phyloP scores from a whole-genome alignment of 92 coral and sea anemone species.

The Desmophyllum pertusum region DNA sequence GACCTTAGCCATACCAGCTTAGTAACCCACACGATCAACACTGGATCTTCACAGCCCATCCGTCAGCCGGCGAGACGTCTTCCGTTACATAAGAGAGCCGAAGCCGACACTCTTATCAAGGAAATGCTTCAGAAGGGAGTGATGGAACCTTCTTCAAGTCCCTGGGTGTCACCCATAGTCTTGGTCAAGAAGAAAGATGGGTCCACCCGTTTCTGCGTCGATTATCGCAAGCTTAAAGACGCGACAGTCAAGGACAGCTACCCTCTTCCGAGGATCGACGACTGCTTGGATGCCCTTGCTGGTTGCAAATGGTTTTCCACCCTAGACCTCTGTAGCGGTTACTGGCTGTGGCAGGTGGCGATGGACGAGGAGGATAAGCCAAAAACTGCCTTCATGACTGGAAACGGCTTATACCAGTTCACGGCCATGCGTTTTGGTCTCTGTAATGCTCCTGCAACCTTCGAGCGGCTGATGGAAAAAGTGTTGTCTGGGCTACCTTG shows the following conservation, averaged over 20 bases:
- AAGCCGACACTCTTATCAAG: conserved; percentile 42
- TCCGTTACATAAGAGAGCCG: conserved; percentile 28
- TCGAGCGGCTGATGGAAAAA: conserved; percentile 27
- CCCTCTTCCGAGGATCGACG: conserved; percentile 38
- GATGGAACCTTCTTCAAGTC: conserved; percentile 38
- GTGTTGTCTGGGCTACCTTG: conserved; percentile 35
- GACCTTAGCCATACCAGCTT: conserved; percentile 44
- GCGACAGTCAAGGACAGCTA: conserved; percentile 44
- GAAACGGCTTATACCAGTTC: conserved; percentile 28
- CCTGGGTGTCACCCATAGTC: conserved; percentile 35
- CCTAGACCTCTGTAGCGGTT: conserved; percentile 30
- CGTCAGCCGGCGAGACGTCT: conserved; percentile 37
- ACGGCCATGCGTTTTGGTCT: conserved; percentile 20
- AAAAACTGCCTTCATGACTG: conserved; percentile 41
- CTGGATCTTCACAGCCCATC: conserved; percentile 44
- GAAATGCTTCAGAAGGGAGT: conserved; percentile 39
- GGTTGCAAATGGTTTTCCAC: conserved; percentile 44
- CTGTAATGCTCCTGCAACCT: conserved; percentile 34
- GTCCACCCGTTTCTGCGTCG: conserved; percentile 39
- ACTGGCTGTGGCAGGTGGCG: conserved; percentile 40
- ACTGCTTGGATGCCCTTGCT: conserved; percentile 45
- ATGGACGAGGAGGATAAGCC: conserved; percentile 22
- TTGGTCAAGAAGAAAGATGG: conserved; percentile 38
- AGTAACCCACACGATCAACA: conserved; percentile 43
- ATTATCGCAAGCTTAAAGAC: conserved; percentile 25